phyloP scores from a whole-genome alignment of 2,113 vertebrate genomes.

The Electrona antarctica region DNA sequence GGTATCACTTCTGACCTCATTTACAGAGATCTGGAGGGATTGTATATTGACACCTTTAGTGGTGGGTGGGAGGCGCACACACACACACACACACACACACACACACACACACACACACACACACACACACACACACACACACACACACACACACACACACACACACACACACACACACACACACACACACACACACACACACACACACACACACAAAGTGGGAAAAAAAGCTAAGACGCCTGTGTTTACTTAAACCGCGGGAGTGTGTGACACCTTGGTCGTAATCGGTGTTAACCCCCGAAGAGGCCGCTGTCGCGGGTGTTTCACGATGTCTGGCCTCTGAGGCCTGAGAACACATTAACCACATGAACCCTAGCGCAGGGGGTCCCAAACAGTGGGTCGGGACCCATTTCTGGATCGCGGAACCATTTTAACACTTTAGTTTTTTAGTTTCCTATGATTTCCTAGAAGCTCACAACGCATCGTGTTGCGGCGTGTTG shows the following conservation, averaged over 20 bases:
- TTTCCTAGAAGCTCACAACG: no score
- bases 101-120: conserved; percentile 25
- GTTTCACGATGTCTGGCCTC: conserved; percentile 75
- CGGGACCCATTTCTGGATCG: no score
- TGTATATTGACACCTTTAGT: not conserved
- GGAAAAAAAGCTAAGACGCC: conserved; percentile 12
- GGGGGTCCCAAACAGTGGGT: no score
- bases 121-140: conserved; percentile 4
- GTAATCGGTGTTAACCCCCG: conserved; percentile 78
- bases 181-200: conserved; percentile 4
- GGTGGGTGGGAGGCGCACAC: conserved; percentile 25
- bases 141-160: not conserved
- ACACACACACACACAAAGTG: not conserved
- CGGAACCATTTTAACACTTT: no score
- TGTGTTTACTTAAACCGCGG: conserved; percentile 72
- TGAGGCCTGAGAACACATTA: conserved; percentile 68
- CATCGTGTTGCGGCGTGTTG: no score
- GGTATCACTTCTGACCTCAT: conserved; percentile 59
- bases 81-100: no score
- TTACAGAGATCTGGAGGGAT: conserved; percentile 51
- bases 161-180: conserved; percentile 15
- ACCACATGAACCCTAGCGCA: no score
- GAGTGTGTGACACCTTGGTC: conserved; percentile 75
- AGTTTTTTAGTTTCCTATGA: no score
- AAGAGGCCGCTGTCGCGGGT: conserved; percentile 65